Conservation (phyloP, 2,888 invertebrate genomes). For the Hoplodrina ambigua region DNA sequence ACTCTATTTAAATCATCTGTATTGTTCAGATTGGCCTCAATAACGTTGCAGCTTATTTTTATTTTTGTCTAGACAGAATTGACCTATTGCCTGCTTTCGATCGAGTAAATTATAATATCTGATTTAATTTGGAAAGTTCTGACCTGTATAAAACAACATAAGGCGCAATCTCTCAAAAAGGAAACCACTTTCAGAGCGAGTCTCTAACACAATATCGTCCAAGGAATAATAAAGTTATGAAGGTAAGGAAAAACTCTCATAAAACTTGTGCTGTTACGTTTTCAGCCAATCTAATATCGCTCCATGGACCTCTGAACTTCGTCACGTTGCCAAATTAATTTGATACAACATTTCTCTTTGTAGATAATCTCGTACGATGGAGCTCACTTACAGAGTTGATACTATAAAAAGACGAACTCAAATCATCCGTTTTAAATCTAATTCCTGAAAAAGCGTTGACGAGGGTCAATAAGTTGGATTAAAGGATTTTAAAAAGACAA, state of each 20-base stretch:
- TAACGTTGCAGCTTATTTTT: not conserved
- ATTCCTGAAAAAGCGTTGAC: not conserved
- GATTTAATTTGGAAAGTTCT: not conserved
- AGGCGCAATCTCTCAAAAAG: slow-evolving; percentile 1
- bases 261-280: slow-evolving; percentile 39
- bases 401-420: not conserved
- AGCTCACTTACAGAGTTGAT: slow-evolving; percentile 17
- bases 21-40: slow-evolving; percentile 10
- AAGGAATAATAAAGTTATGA: slow-evolving; percentile 39
- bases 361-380: slow-evolving; percentile 3
- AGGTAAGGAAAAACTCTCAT: slow-evolving; percentile 30
- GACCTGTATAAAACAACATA: not conserved
- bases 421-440: not conserved
- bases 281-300: slow-evolving; percentile 40
- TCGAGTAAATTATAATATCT: not conserved
- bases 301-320: slow-evolving; percentile 29
- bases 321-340: slow-evolving; percentile 43
- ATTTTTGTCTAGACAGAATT: not conserved
- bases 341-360: slow-evolving; percentile 31
- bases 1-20: not conserved
- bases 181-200: slow-evolving; percentile 5
- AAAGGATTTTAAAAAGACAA: slow-evolving; percentile 25
- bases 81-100: not conserved
- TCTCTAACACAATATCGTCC: slow-evolving; percentile 37
- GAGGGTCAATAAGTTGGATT: slow-evolving; percentile 23